A percentile compares a stretch with the other conserved stretches of the same genome.
Evolutionary conservation across 2,888 invertebrate genomes (phyloP).

Genomic region (Frankliniella intonsa): DNA sequence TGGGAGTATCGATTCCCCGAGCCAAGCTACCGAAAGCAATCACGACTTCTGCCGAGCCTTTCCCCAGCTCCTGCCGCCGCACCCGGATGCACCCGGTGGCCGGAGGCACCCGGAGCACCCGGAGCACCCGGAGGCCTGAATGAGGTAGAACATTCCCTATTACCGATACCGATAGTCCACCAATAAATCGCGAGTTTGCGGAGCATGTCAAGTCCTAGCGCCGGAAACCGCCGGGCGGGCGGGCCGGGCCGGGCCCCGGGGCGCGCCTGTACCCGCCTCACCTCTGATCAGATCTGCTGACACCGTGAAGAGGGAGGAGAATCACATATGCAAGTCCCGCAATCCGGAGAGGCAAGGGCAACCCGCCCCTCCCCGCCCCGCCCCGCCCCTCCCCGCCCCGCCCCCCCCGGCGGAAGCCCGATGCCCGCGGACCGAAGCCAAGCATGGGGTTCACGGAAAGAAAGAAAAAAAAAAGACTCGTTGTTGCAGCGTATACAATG

Average conservation of each 20-base stretch:
- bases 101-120: constrained; percentile 29
- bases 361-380: too few species aligned
- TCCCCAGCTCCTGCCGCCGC: constrained; percentile 36
- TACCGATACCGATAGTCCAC: constrained; percentile 29
- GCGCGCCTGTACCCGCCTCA: too few species aligned
- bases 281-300: too few species aligned
- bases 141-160: background rate
- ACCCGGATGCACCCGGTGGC: constrained; percentile 30
- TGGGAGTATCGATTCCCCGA: constrained; percentile 37
- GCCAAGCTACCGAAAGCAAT: constrained; percentile 35
- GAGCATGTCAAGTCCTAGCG: background rate
- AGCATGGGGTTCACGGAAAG: too few species aligned
- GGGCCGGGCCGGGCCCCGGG: too few species aligned
- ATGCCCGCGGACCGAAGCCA: too few species aligned
- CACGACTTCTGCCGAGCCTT: constrained; percentile 36
- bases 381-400: too few species aligned
- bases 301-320: too few species aligned
- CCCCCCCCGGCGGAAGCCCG: too few species aligned
- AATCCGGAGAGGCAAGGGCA: too few species aligned
- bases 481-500: background rate
- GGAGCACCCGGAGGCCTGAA: constrained; percentile 22
- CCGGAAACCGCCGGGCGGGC: background rate
- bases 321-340: too few species aligned
- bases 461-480: background rate
- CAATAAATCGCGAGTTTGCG: constrained; percentile 27